Evolutionary conservation across 2,113 vertebrate species (phyloP).

Genomic region (Neolamprologus falcicula): DNA sequence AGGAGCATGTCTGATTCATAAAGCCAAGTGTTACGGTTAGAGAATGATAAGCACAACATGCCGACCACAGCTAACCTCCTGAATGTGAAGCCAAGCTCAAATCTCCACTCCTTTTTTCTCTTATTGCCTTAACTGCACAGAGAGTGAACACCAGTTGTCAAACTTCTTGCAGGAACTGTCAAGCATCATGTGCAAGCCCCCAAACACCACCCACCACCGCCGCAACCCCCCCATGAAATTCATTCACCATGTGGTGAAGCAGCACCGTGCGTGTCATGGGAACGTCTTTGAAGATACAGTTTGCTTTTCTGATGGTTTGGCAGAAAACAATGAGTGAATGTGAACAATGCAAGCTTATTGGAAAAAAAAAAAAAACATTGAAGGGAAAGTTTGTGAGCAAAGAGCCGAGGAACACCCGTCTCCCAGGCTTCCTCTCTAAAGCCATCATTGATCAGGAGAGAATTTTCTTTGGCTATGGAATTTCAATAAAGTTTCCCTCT

Average conservation of each 20-base stretch:
- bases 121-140: background rate
- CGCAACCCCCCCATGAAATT: background rate
- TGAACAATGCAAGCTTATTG: background rate
- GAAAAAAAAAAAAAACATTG: background rate
- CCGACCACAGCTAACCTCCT: background rate
- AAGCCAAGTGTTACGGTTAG: background rate
- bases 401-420: background rate
- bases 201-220: background rate
- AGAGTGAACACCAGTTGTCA: slow-evolving; percentile 27
- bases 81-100: background rate
- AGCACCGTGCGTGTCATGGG: background rate
- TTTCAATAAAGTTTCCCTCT: slow-evolving; percentile 49
- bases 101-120: background rate
- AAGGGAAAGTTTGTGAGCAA: background rate
- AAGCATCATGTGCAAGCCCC: background rate
- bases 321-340: background rate
- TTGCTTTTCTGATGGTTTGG: background rate
- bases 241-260: background rate
- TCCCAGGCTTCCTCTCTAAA: slow-evolving; percentile 34
- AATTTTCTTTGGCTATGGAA: slow-evolving; percentile 31
- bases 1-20: slow-evolving; percentile 30
- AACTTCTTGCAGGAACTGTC: slow-evolving; percentile 16
- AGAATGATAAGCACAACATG: slow-evolving; percentile 29
- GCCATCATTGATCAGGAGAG: slow-evolving; percentile 42
- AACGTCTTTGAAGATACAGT: background rate